These are phyloP conservation scores for Grantiella picta DNA, from an alignment of 2,113 vertebrate species.

Conservation along the genomic window DNA sequence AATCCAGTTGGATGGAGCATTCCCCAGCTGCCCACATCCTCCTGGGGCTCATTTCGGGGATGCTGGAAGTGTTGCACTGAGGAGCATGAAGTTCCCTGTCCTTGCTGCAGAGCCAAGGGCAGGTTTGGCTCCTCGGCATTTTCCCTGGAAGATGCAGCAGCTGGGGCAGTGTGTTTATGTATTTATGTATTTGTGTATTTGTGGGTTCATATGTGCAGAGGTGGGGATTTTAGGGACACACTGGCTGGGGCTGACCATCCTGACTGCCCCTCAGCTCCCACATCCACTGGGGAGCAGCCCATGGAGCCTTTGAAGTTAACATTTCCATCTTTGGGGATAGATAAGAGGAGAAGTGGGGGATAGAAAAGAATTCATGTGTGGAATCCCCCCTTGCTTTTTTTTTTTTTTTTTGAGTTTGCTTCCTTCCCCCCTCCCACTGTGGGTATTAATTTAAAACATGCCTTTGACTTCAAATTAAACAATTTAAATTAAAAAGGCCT, in stretches of 20 bases:
- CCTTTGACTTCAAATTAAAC: not conserved
- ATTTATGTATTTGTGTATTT: too few species aligned
- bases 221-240: fast-evolving
- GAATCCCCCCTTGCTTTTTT: not conserved
- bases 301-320: not conserved
- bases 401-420: not conserved
- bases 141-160: not conserved
- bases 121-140: fast-evolving
- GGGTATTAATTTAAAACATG: not conserved
- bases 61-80: too few species aligned
- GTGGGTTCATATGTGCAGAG: too few species aligned
- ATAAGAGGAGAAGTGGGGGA: not conserved
- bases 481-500: not conserved
- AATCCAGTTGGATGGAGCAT: fast-evolving
- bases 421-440: not conserved
- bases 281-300: not conserved
- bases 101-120: not conserved
- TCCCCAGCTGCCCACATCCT: not conserved
- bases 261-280: not conserved
- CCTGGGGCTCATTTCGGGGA: not conserved
- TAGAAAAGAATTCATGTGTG: not conserved
- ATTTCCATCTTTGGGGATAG: not conserved
- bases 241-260: not conserved
- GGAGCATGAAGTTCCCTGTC: not conserved
- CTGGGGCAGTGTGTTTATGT: not conserved